phyloP scores from a whole-genome alignment of 2,113 vertebrate species.

The Garra rufa region DNA sequence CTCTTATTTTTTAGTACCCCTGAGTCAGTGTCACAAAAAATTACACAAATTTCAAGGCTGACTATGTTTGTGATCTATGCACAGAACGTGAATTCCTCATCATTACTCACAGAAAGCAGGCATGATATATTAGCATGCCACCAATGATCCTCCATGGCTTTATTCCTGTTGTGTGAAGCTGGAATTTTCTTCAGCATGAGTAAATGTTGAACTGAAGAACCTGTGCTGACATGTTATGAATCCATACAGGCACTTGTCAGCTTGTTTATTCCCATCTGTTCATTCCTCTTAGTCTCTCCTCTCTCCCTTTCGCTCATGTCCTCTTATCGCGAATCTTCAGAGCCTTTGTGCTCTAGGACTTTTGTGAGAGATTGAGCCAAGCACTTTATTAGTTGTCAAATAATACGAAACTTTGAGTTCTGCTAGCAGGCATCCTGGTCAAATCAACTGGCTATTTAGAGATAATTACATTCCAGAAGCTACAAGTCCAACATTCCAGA shows the following conservation, averaged over 20 bases:
- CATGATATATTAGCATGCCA: not conserved
- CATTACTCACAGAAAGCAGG: not conserved
- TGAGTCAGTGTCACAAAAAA: no score
- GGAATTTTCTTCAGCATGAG: slow-evolving; percentile 35
- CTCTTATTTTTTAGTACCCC: no score
- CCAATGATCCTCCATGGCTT: not conserved
- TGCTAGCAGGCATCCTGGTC: slow-evolving; percentile 3
- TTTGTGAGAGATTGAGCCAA: slow-evolving; percentile 19
- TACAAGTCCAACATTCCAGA: not conserved
- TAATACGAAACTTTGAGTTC: not conserved
- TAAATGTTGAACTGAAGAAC: slow-evolving; percentile 34
- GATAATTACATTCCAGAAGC: slow-evolving; percentile 7
- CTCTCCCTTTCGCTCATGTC: slow-evolving; percentile 11
- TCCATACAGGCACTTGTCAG: slow-evolving; percentile 29
- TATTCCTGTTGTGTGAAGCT: slow-evolving; percentile 16
- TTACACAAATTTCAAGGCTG: no score
- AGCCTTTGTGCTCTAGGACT: not conserved
- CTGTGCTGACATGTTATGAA: slow-evolving; percentile 53
- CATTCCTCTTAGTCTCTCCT: not conserved
- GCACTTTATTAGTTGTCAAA: slow-evolving; percentile 38
- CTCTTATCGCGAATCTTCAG: slow-evolving; percentile 29
- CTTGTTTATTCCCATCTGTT: slow-evolving; percentile 36
- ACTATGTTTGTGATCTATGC: not conserved
- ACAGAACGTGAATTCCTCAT: not conserved
- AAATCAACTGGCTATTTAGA: slow-evolving; percentile 37